These are phyloP conservation scores for Cliona cf. orientalis DNA, from an alignment of 37 sponge, comb jelly and placozoan species.

Conservation along the genomic window DNA sequence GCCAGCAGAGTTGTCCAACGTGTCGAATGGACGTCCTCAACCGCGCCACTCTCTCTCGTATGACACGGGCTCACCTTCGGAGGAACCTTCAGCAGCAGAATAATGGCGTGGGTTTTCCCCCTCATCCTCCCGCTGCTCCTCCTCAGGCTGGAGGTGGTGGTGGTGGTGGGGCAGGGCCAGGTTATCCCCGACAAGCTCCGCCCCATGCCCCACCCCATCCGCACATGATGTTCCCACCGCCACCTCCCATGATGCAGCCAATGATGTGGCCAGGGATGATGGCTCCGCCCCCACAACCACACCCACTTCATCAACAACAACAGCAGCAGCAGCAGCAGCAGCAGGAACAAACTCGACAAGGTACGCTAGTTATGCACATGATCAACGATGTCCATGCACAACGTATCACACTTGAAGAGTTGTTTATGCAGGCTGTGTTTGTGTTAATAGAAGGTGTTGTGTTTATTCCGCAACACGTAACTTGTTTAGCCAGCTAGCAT, in stretches of 20 bases:
- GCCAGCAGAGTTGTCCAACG: slow-evolving; percentile 98
- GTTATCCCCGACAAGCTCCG: not conserved
- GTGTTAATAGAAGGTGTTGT: no score
- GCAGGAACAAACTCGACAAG: no score
- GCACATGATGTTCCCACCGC: not conserved
- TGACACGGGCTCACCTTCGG: not conserved
- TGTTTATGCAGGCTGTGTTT: no score
- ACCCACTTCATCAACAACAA: slow-evolving; percentile 7
- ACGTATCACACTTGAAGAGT: no score
- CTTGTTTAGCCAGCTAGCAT: no score
- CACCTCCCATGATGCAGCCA: slow-evolving; percentile 32
- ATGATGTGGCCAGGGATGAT: slow-evolving; percentile 38
- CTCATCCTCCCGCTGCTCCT: no score
- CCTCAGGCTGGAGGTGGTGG: no score
- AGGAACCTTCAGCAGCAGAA: not conserved
- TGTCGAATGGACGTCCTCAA: slow-evolving; percentile 74
- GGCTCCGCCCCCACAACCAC: slow-evolving; percentile 14
- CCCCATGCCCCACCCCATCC: no score
- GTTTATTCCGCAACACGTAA: no score
- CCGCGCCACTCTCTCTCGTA: not conserved
- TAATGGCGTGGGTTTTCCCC: not conserved
- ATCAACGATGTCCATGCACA: no score
- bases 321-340: slow-evolving; percentile 1
- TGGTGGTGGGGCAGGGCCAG: not conserved
- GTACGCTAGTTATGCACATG: no score